Percentiles rank a stretch among this genome's conserved stretches.
phyloP scores from a whole-genome alignment of 2,797 vertebrate genomes.

The Gila robusta region DNA sequence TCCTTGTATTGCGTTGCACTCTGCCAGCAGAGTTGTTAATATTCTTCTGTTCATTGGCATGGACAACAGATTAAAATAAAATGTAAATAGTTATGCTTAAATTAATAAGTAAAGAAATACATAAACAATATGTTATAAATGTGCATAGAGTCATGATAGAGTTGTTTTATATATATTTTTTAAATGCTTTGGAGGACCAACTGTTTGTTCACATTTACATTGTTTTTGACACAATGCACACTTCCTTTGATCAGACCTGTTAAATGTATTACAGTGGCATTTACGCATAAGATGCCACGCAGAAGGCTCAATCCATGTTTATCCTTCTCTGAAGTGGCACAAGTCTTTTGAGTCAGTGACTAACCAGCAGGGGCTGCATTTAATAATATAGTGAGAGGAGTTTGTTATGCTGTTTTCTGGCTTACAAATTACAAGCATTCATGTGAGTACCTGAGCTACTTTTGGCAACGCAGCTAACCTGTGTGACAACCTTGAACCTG shows the following conservation, averaged over 20 bases:
- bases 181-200: neutral
- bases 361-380: neutral
- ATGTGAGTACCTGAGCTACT: neutral
- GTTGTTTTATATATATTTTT: too few relatives aligned
- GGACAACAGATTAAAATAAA: too few relatives aligned
- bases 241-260: slow-evolving; percentile 20
- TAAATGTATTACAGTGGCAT: neutral
- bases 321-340: slow-evolving; percentile 5
- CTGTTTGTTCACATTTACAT: neutral
- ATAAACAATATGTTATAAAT: too few relatives aligned
- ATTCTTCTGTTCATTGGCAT: too few relatives aligned
- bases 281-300: neutral
- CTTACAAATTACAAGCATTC: neutral
- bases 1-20: too few relatives aligned
- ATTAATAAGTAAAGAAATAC: too few relatives aligned
- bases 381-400: slow-evolving; percentile 1
- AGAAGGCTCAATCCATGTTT: neutral
- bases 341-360: neutral
- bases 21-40: too few relatives aligned
- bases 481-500: neutral
- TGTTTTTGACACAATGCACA: neutral
- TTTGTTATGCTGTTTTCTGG: neutral
- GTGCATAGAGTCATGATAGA: too few relatives aligned
- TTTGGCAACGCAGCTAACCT: neutral
- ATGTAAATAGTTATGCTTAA: too few relatives aligned